These are phyloP conservation scores for Limulus polyphemus DNA, from an alignment of 2,888 invertebrate species.

Conservation along the genomic window DNA sequence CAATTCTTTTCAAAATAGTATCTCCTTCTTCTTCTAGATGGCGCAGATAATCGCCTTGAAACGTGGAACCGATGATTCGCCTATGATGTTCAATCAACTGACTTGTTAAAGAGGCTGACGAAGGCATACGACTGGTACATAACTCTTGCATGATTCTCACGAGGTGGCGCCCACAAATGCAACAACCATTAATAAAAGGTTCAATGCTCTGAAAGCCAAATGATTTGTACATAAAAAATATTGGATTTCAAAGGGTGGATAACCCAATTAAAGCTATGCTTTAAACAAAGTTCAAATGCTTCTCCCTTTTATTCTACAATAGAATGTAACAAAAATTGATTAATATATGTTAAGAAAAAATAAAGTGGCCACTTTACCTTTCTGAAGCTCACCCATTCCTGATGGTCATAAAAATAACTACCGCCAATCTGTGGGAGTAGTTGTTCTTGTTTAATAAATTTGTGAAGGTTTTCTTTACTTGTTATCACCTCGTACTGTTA, in stretches of 20 bases:
- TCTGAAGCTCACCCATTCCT: conserved; percentile 62
- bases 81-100: conserved; percentile 41
- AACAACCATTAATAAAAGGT: background rate
- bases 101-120: conserved; percentile 32
- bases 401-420: conserved; percentile 51
- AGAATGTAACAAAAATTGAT: no score
- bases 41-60: conserved; percentile 51
- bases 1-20: conserved; percentile 41
- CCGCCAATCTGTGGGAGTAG: conserved; percentile 48
- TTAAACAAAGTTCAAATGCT: no score
- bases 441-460: conserved; percentile 37
- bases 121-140: conserved; percentile 39
- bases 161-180: background rate
- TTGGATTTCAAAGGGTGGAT: no score
- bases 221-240: no score
- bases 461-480: conserved; percentile 31
- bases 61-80: conserved; percentile 47
- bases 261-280: no score
- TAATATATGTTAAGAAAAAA: background rate
- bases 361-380: conserved; percentile 43
- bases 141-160: conserved; percentile 51
- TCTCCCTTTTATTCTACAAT: no score
- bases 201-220: background rate
- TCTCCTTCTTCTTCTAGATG: conserved; percentile 52
- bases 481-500: conserved; percentile 28